Evolutionary conservation across 2,797 vertebrate species (phyloP), one percentile per base, ranked within the genome.

Genomic region (Poeciliopsis paucimaculata): DNA sequence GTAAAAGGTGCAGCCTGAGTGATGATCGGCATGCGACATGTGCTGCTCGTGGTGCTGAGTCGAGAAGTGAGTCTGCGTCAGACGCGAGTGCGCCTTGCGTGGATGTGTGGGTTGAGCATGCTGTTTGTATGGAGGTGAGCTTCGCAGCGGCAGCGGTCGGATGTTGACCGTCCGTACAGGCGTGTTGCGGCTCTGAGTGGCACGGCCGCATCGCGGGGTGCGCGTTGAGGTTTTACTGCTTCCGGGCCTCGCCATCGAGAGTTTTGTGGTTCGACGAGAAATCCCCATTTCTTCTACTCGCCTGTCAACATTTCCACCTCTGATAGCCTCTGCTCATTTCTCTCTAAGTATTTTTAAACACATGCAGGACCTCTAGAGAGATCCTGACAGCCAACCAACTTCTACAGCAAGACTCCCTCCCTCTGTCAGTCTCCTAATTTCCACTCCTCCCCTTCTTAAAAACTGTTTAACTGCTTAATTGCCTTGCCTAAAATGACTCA

Each of bases 301-400:
- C 90, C 89, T 82, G 83, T 84, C 86, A 87, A 88, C 85, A 90
- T 90, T 91, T 79, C 87, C 85, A 87, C 90, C 87, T 88, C 90
- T 87, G 87, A 90, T 51, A 84, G 89, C 75, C 76, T 93, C 87
- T 83, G 83, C 77, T 88, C 77, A 77, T 89, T 86, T 77, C 89
- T 87, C 77, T 89, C 87, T 81, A 82, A 91, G 87, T 92, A 91
- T 86, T 86, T 92, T 96, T 95, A 95, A 96, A 95, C 82, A 91
- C 92, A 81, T 75, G 85, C 90, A 78, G 77, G 72, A 55, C 84
- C 95, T 91, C 94, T 51, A 78, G 93, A 93, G 94, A 94, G 87
- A 66, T 91, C 84, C 80, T 86, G 74, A 71, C 94, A 95, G 95
- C 95, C 96, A 96, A 96, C 95, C 95, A 91, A 87, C 91, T 92